Evolutionary conservation across 37 sponge, comb jelly and placozoan species (phyloP).

Genomic region (Halichondria panicea): DNA sequence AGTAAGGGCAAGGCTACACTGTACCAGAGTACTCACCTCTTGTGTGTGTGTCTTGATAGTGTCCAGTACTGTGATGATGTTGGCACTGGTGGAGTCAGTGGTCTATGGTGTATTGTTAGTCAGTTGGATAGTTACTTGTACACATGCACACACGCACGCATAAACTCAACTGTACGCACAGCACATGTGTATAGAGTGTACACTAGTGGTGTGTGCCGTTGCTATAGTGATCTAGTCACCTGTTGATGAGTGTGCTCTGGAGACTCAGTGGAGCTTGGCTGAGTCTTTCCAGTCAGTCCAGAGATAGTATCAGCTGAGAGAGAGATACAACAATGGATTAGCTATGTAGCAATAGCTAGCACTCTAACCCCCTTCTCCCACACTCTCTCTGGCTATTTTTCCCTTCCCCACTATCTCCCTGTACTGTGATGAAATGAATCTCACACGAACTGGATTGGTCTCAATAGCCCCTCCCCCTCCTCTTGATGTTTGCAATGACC

Average conservation of each 20-base stretch:
- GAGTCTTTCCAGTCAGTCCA: constrained; percentile 49
- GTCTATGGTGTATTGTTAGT: too few relatives aligned
- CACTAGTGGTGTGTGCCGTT: background rate
- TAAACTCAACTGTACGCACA: too few relatives aligned
- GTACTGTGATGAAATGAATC: too few relatives aligned
- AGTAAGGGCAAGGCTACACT: background rate
- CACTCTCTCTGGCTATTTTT: background rate
- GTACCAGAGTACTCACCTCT: constrained; percentile 22
- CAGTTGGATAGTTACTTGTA: too few relatives aligned
- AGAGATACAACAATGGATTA: background rate
- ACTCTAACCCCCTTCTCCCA: background rate
- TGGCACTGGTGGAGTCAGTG: constrained; percentile 9
- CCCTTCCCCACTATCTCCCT: too few relatives aligned
- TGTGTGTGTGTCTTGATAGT: constrained; percentile 3
- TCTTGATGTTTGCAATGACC: too few relatives aligned
- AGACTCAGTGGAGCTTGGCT: background rate
- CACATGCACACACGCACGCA: too few relatives aligned
- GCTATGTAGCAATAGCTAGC: background rate
- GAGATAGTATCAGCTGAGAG: constrained; percentile 43
- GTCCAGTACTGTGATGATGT: constrained; percentile 57
- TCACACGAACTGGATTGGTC: too few relatives aligned
- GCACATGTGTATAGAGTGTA: background rate
- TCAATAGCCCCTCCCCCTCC: too few relatives aligned
- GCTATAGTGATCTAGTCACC: too few relatives aligned
- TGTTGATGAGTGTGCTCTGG: background rate